These are phyloP conservation scores for Heliconius melpomene DNA, from an alignment of 1,140 invertebrate species.

Conservation along the genomic window DNA sequence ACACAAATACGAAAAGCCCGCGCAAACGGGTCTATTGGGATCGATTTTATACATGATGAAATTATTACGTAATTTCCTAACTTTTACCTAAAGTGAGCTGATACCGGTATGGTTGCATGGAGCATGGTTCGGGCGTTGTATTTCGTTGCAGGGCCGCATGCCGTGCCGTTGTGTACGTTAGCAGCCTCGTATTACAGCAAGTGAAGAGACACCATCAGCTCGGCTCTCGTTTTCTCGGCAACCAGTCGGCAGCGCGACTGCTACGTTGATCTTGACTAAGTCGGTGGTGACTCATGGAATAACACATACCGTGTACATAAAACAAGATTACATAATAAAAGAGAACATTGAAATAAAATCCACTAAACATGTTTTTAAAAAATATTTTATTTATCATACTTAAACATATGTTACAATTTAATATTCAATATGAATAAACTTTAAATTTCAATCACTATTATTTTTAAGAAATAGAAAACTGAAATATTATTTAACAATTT, in stretches of 20 bases:
- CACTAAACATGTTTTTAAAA: constrained; percentile 55
- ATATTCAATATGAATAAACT: constrained; percentile 79
- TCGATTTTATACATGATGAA: constrained; percentile 39
- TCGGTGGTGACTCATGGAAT: constrained; percentile 75
- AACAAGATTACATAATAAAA: no score
- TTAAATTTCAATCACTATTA: constrained; percentile 72
- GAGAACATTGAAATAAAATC: constrained; percentile 54
- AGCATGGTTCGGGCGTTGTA: constrained; percentile 47
- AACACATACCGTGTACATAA: no score
- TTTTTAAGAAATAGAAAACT: constrained; percentile 65
- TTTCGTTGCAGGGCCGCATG: constrained; percentile 45
- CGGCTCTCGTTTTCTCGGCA: constrained; percentile 30
- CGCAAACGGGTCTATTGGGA: constrained; percentile 39
- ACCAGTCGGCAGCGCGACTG: constrained; percentile 50
- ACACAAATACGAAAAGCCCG: constrained; percentile 57
- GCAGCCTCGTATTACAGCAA: constrained; percentile 43
- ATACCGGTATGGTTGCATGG: constrained; percentile 57
- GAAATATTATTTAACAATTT: constrained; percentile 67
- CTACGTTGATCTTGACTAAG: constrained; percentile 53
- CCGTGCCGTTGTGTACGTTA: constrained; percentile 36
- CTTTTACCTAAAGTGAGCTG: constrained; percentile 78
- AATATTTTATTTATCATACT: constrained; percentile 75
- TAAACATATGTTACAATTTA: constrained; percentile 79
- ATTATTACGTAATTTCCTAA: constrained; percentile 45
- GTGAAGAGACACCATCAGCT: constrained; percentile 30